Base-by-base conservation (phyloP, 2,113 vertebrate species). In the Ceyx margarethae region DNA sequence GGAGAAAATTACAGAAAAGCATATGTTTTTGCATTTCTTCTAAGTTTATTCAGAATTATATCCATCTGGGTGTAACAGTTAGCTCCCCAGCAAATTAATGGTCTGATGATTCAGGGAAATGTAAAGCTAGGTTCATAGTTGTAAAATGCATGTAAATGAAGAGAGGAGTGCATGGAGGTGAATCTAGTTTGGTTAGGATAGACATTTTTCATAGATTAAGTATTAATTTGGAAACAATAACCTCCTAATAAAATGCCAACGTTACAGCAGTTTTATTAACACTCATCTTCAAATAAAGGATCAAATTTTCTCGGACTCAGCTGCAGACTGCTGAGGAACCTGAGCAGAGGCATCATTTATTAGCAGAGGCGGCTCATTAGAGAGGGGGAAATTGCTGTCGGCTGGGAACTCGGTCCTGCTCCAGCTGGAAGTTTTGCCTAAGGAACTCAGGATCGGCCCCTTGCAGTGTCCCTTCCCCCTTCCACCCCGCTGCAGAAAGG, bases 51-150 rank as follows among this genome's bases (percentile, higher is more conserved):
- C 71, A 19, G 71, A 94, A 89, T 77, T 43, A 58, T 82, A 87
- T 85, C 87, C 72, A 85, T 66, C 61, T 95, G 89, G 53, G 68
- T 67, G 65, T 85, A 94, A 81, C 56, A 94, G 25, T 43, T 66
- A 90, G 8, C 68, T 95, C 35, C 35, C 26, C 26, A 91, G 58
- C 42, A 92, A 93, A 89, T 77, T 82, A 92, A 89, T 92, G 58
- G 74, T 87, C 90, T 87, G 81, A 87, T 92, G 87, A 92, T 64
- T 90, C 84, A 72, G 81, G 61, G 87, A 95, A 94, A 94, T 45
- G 61, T 48, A 31, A 29, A 71, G 21, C 37, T 61, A 40, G n/a
- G 65, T 60, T 90, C 72, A 50, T 21, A 20, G 51, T 4, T 67
- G 54, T 66, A 66, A 94, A 87, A 82, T 29, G 33, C 58, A 13